Base-by-base conservation (phyloP, 2,797 vertebrate genomes). In the Amblyraja radiata region DNA sequence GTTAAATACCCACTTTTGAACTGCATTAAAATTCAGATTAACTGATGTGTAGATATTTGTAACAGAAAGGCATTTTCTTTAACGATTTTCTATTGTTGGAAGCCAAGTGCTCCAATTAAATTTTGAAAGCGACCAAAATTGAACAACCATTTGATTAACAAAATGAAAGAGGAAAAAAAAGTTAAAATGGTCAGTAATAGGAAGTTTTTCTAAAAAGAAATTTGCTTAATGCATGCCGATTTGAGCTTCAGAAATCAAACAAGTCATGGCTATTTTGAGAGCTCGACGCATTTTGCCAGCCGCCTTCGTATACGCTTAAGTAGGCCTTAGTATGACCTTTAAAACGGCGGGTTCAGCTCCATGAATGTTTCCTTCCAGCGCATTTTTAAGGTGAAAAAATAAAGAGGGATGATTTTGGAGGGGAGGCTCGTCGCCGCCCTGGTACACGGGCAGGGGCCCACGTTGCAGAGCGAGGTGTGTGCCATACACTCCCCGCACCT, bases 401-500 rank as follows among this genome's bases (percentile, higher is more conserved):
- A 4, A 46, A 46, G 46, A 46, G 46, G 46, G 46, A 4, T 46
- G 46, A 46, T 46, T 46, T 46, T 46, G 46, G 46, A 46, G 46
- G 46, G 2, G 46, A 46, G 46, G 46, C 46, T 46, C 0, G 46
- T 46, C 46, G 46, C 46, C 46, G 46, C 46, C 46, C 46, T 46
- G 46, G 46, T 46, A 46, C 46, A 46, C 46, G 46, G 46, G 46
- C 46, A 46, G 46, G 46, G 46, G 46, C 90, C 90, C 90, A 92
- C 90, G 90, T 92, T 92, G 71, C 90, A 92, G 71, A 36, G 65
- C 1, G 63, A 68, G 11, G 88, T 91, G 65, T 73, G 36, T 91
- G 88, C 63, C 90, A 71, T 36, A 91, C 68, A 92, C 39, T 25
- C 46, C 46, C 46, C n/a, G 71, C 71, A 92, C 90, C 90, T 92